These are phyloP conservation scores for Diglossa cyanea DNA, from an alignment of 2,797 vertebrate genomes.

Conservation along the genomic window DNA sequence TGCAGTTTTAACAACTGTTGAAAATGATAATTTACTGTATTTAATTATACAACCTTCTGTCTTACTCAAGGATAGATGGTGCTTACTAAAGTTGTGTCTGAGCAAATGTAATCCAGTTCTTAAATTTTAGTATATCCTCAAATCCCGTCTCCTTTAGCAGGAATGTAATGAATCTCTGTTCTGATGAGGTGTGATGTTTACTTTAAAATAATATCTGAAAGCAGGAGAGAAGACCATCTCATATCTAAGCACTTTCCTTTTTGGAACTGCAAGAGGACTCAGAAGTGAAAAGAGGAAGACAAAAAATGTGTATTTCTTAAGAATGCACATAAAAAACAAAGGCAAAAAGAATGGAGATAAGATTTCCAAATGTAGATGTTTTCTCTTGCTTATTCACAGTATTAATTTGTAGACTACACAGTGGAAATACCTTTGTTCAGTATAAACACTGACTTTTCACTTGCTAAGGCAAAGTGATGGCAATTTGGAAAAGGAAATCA, in stretches of 20 bases:
- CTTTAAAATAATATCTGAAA: neutral
- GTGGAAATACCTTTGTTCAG: neutral
- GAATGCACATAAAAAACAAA: neutral
- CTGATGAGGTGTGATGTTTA: neutral
- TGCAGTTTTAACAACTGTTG: neutral
- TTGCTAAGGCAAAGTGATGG: neutral
- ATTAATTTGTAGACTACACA: neutral
- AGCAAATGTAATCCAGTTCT: slow-evolving; percentile 13
- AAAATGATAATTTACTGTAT: neutral
- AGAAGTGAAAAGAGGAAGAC: neutral
- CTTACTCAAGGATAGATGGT: neutral
- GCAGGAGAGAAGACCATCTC: neutral
- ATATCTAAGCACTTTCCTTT: neutral
- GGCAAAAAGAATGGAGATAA: neutral
- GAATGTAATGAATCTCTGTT: neutral
- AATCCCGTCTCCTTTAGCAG: neutral
- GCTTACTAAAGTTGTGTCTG: neutral
- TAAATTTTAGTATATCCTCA: neutral
- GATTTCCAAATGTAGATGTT: neutral
- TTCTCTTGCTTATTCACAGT: neutral
- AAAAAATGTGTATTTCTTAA: neutral
- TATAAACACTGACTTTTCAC: neutral
- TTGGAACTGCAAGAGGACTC: neutral
- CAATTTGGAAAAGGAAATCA: neutral
- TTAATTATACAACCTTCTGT: neutral